phyloP scores from a whole-genome alignment of 2,888 invertebrate species.

The Amiota mariae region DNA sequence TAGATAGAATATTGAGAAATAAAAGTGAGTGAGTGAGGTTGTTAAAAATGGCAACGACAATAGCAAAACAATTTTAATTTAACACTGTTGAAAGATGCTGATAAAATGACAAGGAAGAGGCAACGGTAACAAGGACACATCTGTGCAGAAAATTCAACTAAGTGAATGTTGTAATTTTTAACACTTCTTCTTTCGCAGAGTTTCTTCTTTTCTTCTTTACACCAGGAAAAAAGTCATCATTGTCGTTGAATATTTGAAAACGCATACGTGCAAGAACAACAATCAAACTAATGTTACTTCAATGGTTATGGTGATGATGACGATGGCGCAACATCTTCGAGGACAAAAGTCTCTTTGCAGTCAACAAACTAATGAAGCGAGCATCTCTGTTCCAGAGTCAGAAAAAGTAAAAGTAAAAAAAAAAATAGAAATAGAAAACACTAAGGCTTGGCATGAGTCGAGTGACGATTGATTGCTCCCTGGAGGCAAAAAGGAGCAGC shows the following conservation, averaged over 20 bases:
- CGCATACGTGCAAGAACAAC: slow-evolving; percentile 38
- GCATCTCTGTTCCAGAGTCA: slow-evolving; percentile 32
- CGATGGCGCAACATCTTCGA: background rate
- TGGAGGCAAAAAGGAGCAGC: slow-evolving; percentile 52
- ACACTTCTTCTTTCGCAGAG: slow-evolving; percentile 19
- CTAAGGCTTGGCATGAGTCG: slow-evolving; percentile 30
- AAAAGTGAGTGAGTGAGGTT: slow-evolving; percentile 29
- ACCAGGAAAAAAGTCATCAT: background rate
- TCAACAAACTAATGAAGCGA: slow-evolving; percentile 62
- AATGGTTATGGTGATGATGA: background rate
- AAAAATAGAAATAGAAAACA: too few species aligned
- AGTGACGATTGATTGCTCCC: slow-evolving; percentile 71
- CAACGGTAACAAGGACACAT: slow-evolving; percentile 41
- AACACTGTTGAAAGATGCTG: slow-evolving; percentile 61
- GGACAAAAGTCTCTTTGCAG: slow-evolving; percentile 18
- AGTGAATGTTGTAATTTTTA: slow-evolving; percentile 41
- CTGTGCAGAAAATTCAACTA: slow-evolving; percentile 45
- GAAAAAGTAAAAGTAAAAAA: too few species aligned
- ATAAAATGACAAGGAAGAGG: slow-evolving; percentile 50
- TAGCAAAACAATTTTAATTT: slow-evolving; percentile 60
- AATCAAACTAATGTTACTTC: slow-evolving; percentile 56
- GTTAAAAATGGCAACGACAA: slow-evolving; percentile 29
- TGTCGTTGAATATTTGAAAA: slow-evolving; percentile 9
- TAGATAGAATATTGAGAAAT: slow-evolving; percentile 14
- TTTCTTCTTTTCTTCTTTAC: background rate